Evolutionary conservation across 2,113 vertebrate genomes (phyloP).

Genomic region (Melanotaenia duboulayi): DNA sequence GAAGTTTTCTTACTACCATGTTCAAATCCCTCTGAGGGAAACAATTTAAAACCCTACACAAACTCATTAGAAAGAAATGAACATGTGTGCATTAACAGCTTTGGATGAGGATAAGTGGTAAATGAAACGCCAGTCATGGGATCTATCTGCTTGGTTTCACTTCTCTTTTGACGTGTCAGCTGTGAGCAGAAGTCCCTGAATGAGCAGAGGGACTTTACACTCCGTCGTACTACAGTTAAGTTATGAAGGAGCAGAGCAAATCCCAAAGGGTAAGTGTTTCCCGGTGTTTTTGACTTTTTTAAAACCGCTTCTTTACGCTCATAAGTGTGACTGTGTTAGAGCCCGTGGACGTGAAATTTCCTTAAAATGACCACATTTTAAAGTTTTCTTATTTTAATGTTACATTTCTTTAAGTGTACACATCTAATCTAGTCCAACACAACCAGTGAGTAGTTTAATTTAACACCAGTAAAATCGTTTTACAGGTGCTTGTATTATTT

Average conservation of each 20-base stretch:
- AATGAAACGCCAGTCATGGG: neutral
- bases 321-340: neutral
- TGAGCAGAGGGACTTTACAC: constrained; percentile 23
- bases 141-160: constrained; percentile 38
- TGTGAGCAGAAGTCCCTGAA: neutral
- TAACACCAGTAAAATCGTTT: neutral
- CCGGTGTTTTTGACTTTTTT: neutral
- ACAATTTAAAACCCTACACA: neutral
- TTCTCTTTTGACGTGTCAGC: constrained; percentile 42
- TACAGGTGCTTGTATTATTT: neutral
- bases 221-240: neutral
- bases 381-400: neutral
- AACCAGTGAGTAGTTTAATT: neutral
- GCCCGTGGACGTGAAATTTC: neutral
- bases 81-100: neutral
- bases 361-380: neutral
- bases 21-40: too few relatives aligned
- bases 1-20: too few relatives aligned
- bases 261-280: constrained; percentile 56
- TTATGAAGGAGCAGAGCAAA: constrained; percentile 36
- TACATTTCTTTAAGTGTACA: neutral
- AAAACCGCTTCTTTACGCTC: too few relatives aligned
- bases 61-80: neutral
- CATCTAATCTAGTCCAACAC: neutral
- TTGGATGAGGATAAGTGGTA: neutral